Conservation (phyloP, 2,888 invertebrate genomes). For the Papilio demoleus region DNA sequence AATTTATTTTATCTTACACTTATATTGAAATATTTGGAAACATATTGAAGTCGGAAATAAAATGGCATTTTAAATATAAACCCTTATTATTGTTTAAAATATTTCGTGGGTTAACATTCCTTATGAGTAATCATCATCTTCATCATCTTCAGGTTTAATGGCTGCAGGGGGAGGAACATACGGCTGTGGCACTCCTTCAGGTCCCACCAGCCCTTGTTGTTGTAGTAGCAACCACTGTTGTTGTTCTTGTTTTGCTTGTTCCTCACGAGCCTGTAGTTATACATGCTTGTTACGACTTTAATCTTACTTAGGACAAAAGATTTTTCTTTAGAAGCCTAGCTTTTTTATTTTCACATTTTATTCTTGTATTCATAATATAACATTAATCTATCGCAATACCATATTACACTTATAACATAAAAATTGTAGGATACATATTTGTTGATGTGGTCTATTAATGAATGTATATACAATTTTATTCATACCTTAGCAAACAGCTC, state of each 20-base stretch:
- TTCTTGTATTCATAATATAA: no score
- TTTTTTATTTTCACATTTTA: not conserved
- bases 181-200: slow-evolving; percentile 68
- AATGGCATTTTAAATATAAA: slow-evolving; percentile 1
- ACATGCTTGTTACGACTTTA: not conserved
- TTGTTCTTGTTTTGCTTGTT: slow-evolving; percentile 96
- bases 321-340: not conserved
- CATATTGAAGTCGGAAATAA: not conserved
- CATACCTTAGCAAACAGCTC: slow-evolving; percentile 95
- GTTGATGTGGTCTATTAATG: no score
- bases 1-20: not conserved
- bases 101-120: slow-evolving; percentile 6
- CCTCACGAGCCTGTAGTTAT: slow-evolving; percentile 88
- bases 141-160: slow-evolving; percentile 73
- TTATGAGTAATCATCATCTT: slow-evolving; percentile 81
- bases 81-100: slow-evolving; percentile 9
- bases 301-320: no score
- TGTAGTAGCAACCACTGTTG: slow-evolving; percentile 96
- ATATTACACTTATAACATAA: no score
- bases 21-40: not conserved
- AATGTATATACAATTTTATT: not conserved
- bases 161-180: slow-evolving; percentile 71
- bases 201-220: slow-evolving; percentile 71
- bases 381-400: no score
- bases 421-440: no score